Base-by-base conservation (phyloP, 30 jellyfish, hydroid and myxozoan species). In the Aurelia coerulea region DNA sequence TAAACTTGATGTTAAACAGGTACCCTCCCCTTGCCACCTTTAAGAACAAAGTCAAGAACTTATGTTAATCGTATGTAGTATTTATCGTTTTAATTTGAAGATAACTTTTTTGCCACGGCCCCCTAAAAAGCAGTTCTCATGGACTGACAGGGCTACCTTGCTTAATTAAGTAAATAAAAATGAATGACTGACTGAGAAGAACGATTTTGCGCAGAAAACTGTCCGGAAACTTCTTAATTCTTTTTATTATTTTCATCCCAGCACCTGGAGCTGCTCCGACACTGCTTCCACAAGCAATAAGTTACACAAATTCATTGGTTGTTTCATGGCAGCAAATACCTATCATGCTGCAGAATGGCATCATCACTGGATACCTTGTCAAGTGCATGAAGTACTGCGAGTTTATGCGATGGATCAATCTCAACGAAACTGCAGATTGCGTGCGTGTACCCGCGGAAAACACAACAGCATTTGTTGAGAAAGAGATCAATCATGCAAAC, bases 341-440 rank as follows among this genome's bases (percentile, higher is more conserved):
- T 5, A 60, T 83, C 60, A 83, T 70, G 92, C 41, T 53, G 35
- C 74, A 39, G 32, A 35, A 67, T 4, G 92, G 92, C 65, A 32
- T 83, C 18, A 71, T 83, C 72, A 60, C 80, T 15, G 79, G 80
- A 15, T 83, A 83, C 70, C 41, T 13, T 65, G 49, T 83, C 56
- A 70, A 71, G 62, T 83, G 92, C 86, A 71, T 83, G 92, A 83
- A 71, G 75, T 56, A 83, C 80, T 83, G 92, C 56, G 79, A 54
- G 31, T 68, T 70, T 33, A 79, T 54, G 60, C n/a, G 86, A 46
- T 23, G 39, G 65, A 53, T 16, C 53, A 35, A 59, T 50, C 72
- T 15, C 19, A 79, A 68, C 4, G 73, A 14, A 32, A 53, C 74
- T 41, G 73, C 65, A 7, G 86, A 83, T 62, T 83, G 92, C 66